Percentiles rank a stretch among this genome's conserved stretches.
These are phyloP conservation scores for Limnodromus scolopaceus DNA, from an alignment of 2,797 vertebrate species.

Conservation along the genomic window DNA sequence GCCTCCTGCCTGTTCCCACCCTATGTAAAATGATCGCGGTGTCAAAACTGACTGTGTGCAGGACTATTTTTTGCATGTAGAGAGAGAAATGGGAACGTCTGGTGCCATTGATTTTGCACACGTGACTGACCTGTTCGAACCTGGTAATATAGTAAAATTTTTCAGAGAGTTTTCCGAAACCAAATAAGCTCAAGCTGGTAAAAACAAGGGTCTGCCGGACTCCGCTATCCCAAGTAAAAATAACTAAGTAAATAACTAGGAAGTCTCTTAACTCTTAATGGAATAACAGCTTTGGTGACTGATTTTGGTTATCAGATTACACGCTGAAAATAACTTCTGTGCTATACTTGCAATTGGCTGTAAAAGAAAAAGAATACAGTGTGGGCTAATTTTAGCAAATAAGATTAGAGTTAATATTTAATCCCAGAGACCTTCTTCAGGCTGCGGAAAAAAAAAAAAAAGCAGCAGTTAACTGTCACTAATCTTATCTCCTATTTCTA, in stretches of 20 bases:
- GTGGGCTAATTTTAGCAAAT: constrained; percentile 67
- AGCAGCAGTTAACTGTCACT: constrained; percentile 60
- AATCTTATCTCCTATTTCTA: constrained; percentile 61
- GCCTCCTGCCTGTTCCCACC: neutral
- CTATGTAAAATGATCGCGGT: neutral
- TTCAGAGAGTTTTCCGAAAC: neutral
- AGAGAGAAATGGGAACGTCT: neutral
- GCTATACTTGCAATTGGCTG: constrained; percentile 37
- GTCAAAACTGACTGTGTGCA: neutral
- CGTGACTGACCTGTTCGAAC: neutral
- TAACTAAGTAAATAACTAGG: constrained; percentile 52
- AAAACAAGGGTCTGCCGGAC: neutral
- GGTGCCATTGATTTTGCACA: neutral
- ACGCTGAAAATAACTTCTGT: constrained; percentile 46
- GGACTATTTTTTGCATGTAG: neutral
- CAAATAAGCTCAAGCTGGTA: neutral
- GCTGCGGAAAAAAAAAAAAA: constrained; percentile 7
- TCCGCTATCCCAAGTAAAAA: constrained; percentile 41
- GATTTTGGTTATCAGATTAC: constrained; percentile 67
- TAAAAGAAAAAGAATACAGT: constrained; percentile 56
- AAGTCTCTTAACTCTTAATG: constrained; percentile 64
- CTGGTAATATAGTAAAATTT: neutral
- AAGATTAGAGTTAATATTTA: constrained; percentile 70
- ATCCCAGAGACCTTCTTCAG: constrained; percentile 57
- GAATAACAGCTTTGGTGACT: constrained; percentile 57